phyloP scores from a whole-genome alignment of 2,113 vertebrate genomes.

The Cochlearius cochlearius region DNA sequence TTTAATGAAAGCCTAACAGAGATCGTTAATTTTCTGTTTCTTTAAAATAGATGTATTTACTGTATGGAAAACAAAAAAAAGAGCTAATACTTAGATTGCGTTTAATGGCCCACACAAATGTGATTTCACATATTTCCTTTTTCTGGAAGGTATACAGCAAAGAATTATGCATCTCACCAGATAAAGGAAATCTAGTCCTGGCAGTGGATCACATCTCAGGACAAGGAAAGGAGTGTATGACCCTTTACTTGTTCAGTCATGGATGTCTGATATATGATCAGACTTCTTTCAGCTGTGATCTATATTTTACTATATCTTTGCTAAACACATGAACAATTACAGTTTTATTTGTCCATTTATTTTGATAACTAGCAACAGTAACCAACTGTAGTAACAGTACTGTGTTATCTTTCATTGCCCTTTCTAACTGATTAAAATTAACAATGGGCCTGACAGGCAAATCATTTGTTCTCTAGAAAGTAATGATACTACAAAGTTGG shows the following conservation, averaged over 20 bases:
- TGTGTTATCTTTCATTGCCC: not conserved
- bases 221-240: not conserved
- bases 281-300: not conserved
- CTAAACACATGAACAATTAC: not conserved
- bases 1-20: constrained; percentile 32
- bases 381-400: not conserved
- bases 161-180: not conserved
- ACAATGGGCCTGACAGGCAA: not conserved
- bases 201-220: not conserved
- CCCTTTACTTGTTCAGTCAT: not conserved
- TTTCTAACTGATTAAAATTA: not conserved
- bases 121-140: not conserved
- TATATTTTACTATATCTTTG: not conserved
- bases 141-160: not conserved
- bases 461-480: not conserved
- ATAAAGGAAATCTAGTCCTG: not conserved
- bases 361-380: not conserved
- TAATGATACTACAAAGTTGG: not conserved
- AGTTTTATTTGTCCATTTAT: not conserved
- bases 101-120: not conserved
- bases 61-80: not conserved
- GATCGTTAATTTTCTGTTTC: not conserved
- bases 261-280: not conserved
- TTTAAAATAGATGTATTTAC: constrained; percentile 27
- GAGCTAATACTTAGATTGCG: not conserved